Conservation (phyloP, 2,888 invertebrate genomes). For the Andrena bucephala region DNA sequence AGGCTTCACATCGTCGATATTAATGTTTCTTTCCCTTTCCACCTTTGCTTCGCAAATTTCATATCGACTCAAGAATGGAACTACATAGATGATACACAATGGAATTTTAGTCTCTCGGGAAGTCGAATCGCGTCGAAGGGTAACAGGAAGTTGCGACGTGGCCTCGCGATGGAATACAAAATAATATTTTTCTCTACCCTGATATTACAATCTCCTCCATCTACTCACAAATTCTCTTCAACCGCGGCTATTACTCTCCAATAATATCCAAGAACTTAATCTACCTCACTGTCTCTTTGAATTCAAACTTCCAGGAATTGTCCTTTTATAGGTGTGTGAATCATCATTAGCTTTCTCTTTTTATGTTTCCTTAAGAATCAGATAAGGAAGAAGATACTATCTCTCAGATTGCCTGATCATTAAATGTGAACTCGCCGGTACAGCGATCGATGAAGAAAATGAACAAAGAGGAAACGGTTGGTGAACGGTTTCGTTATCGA, state of each 20-base stretch:
- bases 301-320: too few species aligned
- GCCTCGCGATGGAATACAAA: slow-evolving; percentile 8
- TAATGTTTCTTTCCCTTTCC: not conserved
- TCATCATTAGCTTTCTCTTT: too few species aligned
- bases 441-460: not conserved
- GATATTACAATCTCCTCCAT: too few species aligned
- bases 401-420: too few species aligned
- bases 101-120: slow-evolving; percentile 18
- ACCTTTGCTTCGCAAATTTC: slow-evolving; percentile 8
- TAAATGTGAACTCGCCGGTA: too few species aligned
- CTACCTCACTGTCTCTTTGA: too few species aligned
- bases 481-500: slow-evolving; percentile 2
- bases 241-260: not conserved
- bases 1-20: slow-evolving; percentile 24
- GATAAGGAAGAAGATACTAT: too few species aligned
- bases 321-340: too few species aligned
- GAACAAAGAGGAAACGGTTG: not conserved
- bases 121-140: slow-evolving; percentile 20
- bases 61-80: slow-evolving; percentile 3
- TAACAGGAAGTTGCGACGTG: slow-evolving; percentile 34
- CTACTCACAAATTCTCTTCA: not conserved
- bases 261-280: too few species aligned
- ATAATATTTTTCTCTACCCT: slow-evolving; percentile 3
- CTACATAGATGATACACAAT: slow-evolving; percentile 27
- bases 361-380: too few species aligned